Conservation (phyloP, 1,140 invertebrate genomes). For the Drosophila punjabiensis region DNA sequence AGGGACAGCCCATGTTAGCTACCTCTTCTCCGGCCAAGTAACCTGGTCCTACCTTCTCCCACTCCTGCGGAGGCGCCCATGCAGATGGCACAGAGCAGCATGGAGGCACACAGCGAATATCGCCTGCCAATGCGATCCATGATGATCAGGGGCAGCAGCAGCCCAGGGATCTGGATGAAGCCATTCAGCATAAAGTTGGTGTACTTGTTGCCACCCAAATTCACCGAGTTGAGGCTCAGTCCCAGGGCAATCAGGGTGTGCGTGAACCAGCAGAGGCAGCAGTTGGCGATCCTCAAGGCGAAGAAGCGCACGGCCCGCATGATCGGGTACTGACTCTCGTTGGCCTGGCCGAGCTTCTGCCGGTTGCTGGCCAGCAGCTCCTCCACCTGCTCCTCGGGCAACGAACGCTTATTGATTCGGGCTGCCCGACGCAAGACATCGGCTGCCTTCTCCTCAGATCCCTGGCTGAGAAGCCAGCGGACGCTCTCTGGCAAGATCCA, state of each 20-base stretch:
- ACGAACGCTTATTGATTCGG: conserved; percentile 88
- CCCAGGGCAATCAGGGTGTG: conserved; percentile 92
- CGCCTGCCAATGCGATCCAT: conserved; percentile 89
- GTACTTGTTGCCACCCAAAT: conserved; percentile 90
- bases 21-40: too few relatives aligned
- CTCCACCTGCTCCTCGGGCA: conserved; percentile 86
- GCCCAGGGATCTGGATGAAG: conserved; percentile 90
- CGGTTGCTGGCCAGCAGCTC: conserved; percentile 69
- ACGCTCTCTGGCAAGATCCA: conserved; percentile 88
- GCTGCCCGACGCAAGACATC: conserved; percentile 88
- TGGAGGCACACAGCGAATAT: conserved; percentile 87
- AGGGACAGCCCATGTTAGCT: neutral
- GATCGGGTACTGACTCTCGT: conserved; percentile 77
- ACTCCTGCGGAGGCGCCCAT: conserved; percentile 70
- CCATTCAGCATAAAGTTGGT: conserved; percentile 90
- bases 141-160: conserved; percentile 88
- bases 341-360: conserved; percentile 58
- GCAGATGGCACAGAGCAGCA: conserved; percentile 87
- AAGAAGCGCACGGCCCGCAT: conserved; percentile 61
- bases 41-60: conserved; percentile 43
- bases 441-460: conserved; percentile 88
- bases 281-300: conserved; percentile 87
- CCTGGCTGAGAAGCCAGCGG: conserved; percentile 91
- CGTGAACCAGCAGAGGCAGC: conserved; percentile 90
- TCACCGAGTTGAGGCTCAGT: conserved; percentile 92